phyloP scores from a whole-genome alignment of 2,113 vertebrate species.

The Alces alces region DNA sequence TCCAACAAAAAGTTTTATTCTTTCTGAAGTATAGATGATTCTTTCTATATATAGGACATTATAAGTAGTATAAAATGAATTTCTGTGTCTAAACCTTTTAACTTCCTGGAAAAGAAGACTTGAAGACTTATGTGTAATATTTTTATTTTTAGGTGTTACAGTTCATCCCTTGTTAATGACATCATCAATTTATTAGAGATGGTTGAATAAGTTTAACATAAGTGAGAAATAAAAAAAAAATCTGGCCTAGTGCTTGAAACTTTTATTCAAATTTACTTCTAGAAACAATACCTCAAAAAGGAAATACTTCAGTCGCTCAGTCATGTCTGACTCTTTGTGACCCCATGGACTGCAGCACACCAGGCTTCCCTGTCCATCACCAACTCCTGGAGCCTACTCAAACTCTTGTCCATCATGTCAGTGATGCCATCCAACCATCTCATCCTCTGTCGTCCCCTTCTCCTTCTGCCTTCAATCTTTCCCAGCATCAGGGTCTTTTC shows the following conservation, averaged over 20 bases:
- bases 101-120: neutral
- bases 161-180: neutral
- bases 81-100: rapidly evolving
- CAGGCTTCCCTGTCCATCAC: neutral
- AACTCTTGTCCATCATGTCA: neutral
- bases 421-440: neutral
- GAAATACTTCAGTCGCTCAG: neutral
- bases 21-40: neutral
- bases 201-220: neutral
- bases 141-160: neutral
- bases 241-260: neutral
- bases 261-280: conserved; percentile 48
- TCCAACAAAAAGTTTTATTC: neutral
- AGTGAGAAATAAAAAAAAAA: neutral
- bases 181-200: neutral
- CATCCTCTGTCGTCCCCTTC: neutral
- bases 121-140: neutral
- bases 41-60: neutral
- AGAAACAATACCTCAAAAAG: neutral
- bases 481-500: neutral
- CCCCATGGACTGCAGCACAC: neutral
- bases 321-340: neutral
- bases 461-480: neutral
- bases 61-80: neutral
- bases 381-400: neutral